Evolutionary conservation across 2,888 invertebrate genomes (phyloP), one percentile per base, ranked within the genome.

Genomic region (Chouioia cunea): DNA sequence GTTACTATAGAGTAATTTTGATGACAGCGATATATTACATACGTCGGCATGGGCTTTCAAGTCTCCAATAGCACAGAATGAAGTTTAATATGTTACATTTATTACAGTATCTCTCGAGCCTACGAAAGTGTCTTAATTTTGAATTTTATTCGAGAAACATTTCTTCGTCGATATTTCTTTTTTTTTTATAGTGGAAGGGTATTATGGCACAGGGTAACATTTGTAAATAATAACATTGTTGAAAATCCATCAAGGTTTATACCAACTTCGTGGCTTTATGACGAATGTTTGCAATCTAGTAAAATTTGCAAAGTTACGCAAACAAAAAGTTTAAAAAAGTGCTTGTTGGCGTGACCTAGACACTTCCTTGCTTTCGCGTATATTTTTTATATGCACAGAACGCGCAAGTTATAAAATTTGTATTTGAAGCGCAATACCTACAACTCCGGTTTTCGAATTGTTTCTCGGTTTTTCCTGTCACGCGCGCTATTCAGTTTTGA

Each of bases 341-440:
- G 4, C 2, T 47, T 6, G 12, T 18, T 36, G 6, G 3, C 27
- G 14, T 1, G 27, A 14, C 12, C 43, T 22, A 36, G 36, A 8
- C 48, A 46, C 54, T 68, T 63, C 46, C 63, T 58, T 22, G 58
- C 53, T 64, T 64, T 53, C 20, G 6, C 23, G 16, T 4, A 36
- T 27, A 27, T 27, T 54, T 67, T 57, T 48, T 76, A 56, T 23
- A 46, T 27, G 43, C 18, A 14, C 10, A 36, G 18, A 43, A 50
- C 0, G 18, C 47, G 1, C 6, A 10, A 10, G 23, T 65, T 50
- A 20, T 6, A 60, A 59, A 64, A 64, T 70, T 70, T 58, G 58
- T 62, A 70, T 65, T 65, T 60, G 47, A 10, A 15, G n/a, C 56
- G 54, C 16, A 22, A 48, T 57, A 52, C 66, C 53, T 67, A 53